Percentiles rank a stretch among this genome's conserved stretches.
Conservation (phyloP, 2,113 vertebrate genomes). For the Rafetus swinhoei region DNA sequence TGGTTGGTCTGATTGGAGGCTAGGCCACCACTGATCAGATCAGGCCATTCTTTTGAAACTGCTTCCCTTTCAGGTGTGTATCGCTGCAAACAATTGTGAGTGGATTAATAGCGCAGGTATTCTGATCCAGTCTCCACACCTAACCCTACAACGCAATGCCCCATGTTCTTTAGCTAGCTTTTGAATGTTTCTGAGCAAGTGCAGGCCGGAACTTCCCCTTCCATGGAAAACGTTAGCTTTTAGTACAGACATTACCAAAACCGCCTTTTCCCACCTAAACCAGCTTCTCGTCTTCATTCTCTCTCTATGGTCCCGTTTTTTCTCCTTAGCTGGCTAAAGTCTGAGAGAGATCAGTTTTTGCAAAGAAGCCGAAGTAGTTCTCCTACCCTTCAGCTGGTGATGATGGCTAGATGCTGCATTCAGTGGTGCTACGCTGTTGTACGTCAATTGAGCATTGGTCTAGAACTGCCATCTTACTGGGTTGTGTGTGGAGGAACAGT, state of each 20-base stretch:
- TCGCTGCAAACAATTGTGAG: neutral
- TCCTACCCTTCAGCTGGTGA: neutral
- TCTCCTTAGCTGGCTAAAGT: neutral
- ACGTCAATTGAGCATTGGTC: neutral
- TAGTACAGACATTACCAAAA: neutral
- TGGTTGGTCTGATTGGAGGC: neutral
- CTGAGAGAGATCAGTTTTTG: neutral
- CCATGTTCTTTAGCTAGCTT: neutral
- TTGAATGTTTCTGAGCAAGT: neutral
- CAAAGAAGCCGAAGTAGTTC: neutral
- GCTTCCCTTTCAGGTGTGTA: neutral
- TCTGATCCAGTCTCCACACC: neutral
- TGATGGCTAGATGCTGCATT: neutral
- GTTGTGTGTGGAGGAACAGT: neutral
- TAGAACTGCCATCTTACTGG: neutral
- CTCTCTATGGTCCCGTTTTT: neutral
- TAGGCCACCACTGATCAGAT: neutral
- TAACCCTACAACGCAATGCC: neutral
- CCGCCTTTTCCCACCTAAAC: neutral
- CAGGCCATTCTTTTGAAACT: neutral
- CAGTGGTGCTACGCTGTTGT: neutral
- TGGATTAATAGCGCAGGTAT: neutral
- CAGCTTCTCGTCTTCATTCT: neutral
- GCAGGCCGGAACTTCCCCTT: neutral
- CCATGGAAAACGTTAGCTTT: neutral